Percentiles rank a stretch among this genome's conserved stretches.
Evolutionary conservation across 2,888 invertebrate genomes (phyloP).

Genomic region (Drosophila incognita): DNA sequence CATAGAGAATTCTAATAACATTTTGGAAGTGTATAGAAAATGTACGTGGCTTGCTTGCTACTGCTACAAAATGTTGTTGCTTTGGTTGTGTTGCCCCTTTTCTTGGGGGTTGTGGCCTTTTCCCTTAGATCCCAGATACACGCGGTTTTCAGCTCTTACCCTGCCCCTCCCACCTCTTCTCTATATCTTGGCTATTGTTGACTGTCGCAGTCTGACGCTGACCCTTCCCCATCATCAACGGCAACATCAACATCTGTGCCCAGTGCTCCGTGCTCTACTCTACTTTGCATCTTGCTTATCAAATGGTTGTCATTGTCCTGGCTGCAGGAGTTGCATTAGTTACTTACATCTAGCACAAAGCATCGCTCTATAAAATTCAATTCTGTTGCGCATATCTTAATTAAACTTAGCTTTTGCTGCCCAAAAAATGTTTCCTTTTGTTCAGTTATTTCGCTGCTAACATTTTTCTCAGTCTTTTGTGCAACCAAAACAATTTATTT

Average conservation of each 20-base stretch:
- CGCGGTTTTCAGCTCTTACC: constrained; percentile 14
- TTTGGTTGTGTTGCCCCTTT: constrained; percentile 13
- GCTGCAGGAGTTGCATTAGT: constrained; percentile 16
- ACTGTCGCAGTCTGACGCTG: constrained; percentile 18
- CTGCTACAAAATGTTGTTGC: constrained; percentile 34
- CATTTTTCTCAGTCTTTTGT: background rate
- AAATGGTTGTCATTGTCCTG: constrained; percentile 36
- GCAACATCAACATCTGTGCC: constrained; percentile 2
- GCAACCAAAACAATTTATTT: background rate
- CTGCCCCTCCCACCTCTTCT: too few species aligned
- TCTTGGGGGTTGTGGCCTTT: constrained; percentile 19
- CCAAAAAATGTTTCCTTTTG: background rate
- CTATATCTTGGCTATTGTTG: constrained; percentile 15
- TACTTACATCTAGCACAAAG: constrained; percentile 7
- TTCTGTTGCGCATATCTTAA: background rate
- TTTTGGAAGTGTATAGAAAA: constrained; percentile 20
- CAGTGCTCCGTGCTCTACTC: background rate
- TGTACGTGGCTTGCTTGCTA: constrained; percentile 53
- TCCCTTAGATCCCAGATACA: constrained; percentile 37
- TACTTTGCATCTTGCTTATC: constrained; percentile 22
- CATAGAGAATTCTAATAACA: background rate
- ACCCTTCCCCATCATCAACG: constrained; percentile 19
- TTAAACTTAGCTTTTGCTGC: background rate
- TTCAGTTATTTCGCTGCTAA: background rate
- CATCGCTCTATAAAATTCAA: background rate